These are phyloP conservation scores for Phymanthus crucifer DNA, from an alignment of 92 coral and sea anemone genomes.

Conservation along the genomic window DNA sequence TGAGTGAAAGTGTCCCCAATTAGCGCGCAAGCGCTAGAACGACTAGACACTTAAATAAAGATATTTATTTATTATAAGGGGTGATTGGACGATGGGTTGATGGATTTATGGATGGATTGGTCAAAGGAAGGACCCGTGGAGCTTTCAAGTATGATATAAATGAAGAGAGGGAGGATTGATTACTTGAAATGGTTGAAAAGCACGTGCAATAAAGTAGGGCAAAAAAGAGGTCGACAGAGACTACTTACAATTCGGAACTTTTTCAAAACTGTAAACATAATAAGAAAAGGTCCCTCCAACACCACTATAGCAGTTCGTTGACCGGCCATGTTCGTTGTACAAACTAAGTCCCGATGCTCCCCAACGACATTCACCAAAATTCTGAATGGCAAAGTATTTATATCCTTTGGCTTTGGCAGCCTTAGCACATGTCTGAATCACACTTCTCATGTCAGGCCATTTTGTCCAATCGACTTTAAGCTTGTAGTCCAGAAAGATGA, in stretches of 20 bases:
- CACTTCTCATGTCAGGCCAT: conserved; percentile 63
- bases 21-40: too few species aligned
- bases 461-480: conserved; percentile 48
- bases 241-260: conserved; percentile 37
- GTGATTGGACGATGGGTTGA: neutral
- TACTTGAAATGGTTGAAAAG: neutral
- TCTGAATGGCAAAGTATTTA: conserved; percentile 61
- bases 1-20: neutral
- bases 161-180: neutral
- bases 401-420: conserved; percentile 52
- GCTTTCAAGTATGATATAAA: neutral
- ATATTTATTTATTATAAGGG: too few species aligned
- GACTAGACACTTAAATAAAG: too few species aligned
- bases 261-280: conserved; percentile 55
- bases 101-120: neutral
- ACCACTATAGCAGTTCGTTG: conserved; percentile 53
- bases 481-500: conserved; percentile 58
- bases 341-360: conserved; percentile 48
- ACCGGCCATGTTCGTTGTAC: conserved; percentile 56
- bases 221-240: neutral
- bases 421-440: conserved; percentile 70
- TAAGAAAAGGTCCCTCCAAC: conserved; percentile 63
- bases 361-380: conserved; percentile 69
- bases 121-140: neutral
- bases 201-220: neutral